Percentiles rank a stretch among this genome's conserved stretches.
Conservation (phyloP, 2,888 invertebrate genomes). For the Strigamia crassipes region DNA sequence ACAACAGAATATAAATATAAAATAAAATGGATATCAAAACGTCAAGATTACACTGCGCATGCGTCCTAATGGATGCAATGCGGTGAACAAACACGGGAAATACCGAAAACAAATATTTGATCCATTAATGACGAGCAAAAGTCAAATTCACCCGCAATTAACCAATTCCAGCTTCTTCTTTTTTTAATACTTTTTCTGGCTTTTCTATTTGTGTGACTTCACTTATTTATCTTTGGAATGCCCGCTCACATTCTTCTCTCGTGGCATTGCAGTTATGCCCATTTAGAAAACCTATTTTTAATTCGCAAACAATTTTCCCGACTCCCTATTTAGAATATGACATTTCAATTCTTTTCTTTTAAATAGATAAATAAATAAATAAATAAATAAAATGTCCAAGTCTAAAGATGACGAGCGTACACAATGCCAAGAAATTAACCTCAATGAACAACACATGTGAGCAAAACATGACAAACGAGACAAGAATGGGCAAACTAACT, state of each 20-base stretch:
- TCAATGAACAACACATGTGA: conserved; percentile 25
- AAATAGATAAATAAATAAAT: too few species aligned
- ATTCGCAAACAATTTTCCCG: background rate
- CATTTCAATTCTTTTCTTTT: conserved; percentile 2
- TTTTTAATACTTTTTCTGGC: background rate
- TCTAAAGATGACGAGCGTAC: background rate
- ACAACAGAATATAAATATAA: background rate
- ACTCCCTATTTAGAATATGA: conserved; percentile 4
- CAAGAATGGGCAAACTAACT: background rate
- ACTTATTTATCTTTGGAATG: conserved; percentile 38
- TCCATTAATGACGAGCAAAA: background rate
- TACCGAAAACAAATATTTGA: background rate
- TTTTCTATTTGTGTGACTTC: conserved; percentile 27
- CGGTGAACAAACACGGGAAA: background rate
- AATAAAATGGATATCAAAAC: background rate
- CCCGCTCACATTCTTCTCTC: background rate
- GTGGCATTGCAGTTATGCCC: conserved; percentile 32
- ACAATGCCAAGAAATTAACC: conserved; percentile 31
- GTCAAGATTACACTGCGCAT: background rate
- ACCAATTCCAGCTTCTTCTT: too few species aligned
- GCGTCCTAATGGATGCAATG: background rate
- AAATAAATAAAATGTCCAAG: too few species aligned
- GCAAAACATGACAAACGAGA: background rate
- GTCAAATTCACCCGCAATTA: too few species aligned
- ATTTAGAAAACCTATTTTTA: conserved; percentile 31